phyloP scores from a whole-genome alignment of 2,113 vertebrate genomes.

The Thermophis baileyi region DNA sequence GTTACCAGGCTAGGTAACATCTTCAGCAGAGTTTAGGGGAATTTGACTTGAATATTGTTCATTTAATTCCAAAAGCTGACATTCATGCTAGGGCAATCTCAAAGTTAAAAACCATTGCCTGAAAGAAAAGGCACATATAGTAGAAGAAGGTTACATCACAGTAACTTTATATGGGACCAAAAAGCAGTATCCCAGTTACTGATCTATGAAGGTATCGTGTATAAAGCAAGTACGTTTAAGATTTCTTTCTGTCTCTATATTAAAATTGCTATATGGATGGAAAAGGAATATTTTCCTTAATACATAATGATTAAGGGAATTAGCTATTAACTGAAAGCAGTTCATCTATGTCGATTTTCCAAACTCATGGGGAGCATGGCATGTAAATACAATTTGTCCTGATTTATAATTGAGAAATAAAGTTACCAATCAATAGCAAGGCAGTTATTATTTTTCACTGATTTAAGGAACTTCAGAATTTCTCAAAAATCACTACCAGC shows the following conservation, averaged over 20 bases:
- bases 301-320: neutral
- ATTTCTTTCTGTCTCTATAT: neutral
- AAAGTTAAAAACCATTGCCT: neutral
- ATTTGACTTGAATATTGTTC: conserved; percentile 17
- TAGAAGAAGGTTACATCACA: neutral
- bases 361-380: neutral
- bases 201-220: neutral
- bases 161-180: neutral
- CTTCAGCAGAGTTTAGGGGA: too few species aligned
- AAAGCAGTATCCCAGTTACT: neutral
- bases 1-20: too few species aligned
- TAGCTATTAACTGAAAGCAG: neutral
- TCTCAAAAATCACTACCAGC: neutral
- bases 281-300: neutral
- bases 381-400: neutral
- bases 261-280: neutral
- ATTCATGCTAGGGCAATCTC: neutral
- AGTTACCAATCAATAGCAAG: neutral
- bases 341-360: neutral
- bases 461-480: neutral
- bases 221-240: neutral
- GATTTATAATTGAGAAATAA: too few species aligned
- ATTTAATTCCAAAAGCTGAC: conserved; percentile 43
- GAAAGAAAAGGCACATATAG: rapidly evolving
- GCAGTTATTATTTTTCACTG: neutral